phyloP scores from a whole-genome alignment of 2,888 invertebrate genomes.

The Dromius quadrimaculatus region DNA sequence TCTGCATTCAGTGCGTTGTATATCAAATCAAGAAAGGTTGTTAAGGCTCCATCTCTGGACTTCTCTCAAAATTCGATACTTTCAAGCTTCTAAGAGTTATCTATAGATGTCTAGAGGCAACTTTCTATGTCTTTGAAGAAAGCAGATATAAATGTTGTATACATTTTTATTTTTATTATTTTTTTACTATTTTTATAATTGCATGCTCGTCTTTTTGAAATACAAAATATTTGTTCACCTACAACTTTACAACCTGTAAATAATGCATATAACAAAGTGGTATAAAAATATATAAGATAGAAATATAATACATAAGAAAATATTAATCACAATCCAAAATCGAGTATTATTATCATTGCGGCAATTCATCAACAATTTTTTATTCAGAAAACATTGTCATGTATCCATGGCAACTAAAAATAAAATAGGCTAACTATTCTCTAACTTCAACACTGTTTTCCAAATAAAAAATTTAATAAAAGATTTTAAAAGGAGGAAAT shows the following conservation, averaged over 20 bases:
- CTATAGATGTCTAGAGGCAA: slow-evolving; percentile 30
- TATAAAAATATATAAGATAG: slow-evolving; percentile 38
- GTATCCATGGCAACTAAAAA: slow-evolving; percentile 24
- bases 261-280: slow-evolving; percentile 48
- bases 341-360: slow-evolving; percentile 27
- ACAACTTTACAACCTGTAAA: slow-evolving; percentile 38
- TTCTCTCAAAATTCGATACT: too few species aligned
- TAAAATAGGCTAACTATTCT: slow-evolving; percentile 27
- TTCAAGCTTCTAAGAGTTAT: too few species aligned
- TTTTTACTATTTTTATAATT: slow-evolving; percentile 49
- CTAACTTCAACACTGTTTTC: not conserved
- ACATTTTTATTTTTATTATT: slow-evolving; percentile 45
- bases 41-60: too few species aligned
- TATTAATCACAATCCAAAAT: slow-evolving; percentile 27
- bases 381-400: not conserved
- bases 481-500: slow-evolving; percentile 15
- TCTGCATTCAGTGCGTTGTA: too few species aligned
- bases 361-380: slow-evolving; percentile 6
- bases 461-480: slow-evolving; percentile 9
- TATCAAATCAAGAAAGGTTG: too few species aligned
- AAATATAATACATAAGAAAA: slow-evolving; percentile 38
- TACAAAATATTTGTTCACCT: slow-evolving; percentile 43
- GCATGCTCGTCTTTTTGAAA: slow-evolving; percentile 46
- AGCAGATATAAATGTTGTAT: slow-evolving; percentile 35
- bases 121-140: slow-evolving; percentile 1